Percentiles rank a stretch among this genome's conserved stretches.
Evolutionary conservation across 2,888 invertebrate genomes (phyloP).

Genomic region (Desoria tigrina): DNA sequence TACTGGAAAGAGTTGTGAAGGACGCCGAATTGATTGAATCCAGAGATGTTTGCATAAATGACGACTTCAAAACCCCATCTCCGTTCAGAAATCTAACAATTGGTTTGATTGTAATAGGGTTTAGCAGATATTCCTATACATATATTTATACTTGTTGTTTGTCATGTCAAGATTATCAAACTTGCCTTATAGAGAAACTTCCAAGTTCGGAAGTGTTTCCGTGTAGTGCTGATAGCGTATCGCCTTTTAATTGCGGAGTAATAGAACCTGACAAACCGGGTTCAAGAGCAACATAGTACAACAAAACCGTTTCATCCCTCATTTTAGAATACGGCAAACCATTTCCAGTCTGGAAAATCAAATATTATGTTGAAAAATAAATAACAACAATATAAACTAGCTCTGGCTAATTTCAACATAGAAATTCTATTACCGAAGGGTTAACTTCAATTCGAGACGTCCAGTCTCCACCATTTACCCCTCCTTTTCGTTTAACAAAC

Average conservation of each 20-base stretch:
- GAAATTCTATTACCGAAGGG: conserved; percentile 58
- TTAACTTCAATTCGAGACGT: conserved; percentile 74
- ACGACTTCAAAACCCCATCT: conserved; percentile 34
- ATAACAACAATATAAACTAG: neutral
- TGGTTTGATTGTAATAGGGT: neutral
- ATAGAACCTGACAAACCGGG: conserved; percentile 43
- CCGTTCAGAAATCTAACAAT: conserved; percentile 43
- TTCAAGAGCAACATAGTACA: conserved; percentile 51
- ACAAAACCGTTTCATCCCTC: conserved; percentile 53
- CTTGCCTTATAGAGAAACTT: conserved; percentile 67
- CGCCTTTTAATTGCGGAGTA: conserved; percentile 44
- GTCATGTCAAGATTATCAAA: too few species aligned
- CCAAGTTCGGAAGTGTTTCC: conserved; percentile 79
- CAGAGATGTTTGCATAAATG: conserved; percentile 40
- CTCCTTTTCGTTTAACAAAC: conserved; percentile 81
- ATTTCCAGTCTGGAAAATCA: too few species aligned
- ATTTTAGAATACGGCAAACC: conserved; percentile 21
- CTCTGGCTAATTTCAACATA: neutral
- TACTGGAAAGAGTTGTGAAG: conserved; percentile 36
- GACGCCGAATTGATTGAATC: conserved; percentile 48
- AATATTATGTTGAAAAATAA: neutral
- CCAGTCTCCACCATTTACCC: conserved; percentile 88
- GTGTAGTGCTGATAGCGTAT: conserved; percentile 63
- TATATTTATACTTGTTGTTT: neutral
- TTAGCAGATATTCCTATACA: neutral